These are phyloP conservation scores for Eulemur coronatus DNA, from an alignment of 2,797 vertebrate genomes.

Conservation along the genomic window DNA sequence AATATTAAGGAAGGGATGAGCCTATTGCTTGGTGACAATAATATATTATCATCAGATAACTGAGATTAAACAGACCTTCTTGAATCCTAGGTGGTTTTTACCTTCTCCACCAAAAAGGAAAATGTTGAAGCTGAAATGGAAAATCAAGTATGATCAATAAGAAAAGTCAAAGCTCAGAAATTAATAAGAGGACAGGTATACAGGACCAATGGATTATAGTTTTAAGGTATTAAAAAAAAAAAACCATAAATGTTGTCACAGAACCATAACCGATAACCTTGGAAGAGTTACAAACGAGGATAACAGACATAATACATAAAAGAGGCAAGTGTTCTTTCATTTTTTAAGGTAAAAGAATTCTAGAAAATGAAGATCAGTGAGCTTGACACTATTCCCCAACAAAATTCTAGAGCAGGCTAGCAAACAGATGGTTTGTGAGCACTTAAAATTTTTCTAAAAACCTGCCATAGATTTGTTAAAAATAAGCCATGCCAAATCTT, in stretches of 20 bases:
- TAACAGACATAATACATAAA: not conserved
- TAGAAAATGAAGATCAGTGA: slow-evolving; percentile 42
- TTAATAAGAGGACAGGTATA: not conserved
- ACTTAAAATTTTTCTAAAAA: slow-evolving; percentile 1
- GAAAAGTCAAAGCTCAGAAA: slow-evolving; percentile 8
- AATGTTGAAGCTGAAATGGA: not conserved
- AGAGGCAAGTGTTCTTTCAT: not conserved
- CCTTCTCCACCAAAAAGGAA: not conserved
- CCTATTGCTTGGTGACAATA: not conserved
- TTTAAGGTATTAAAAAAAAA: not conserved
- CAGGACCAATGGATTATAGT: not conserved
- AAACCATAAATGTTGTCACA: not conserved
- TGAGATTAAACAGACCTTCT: not conserved
- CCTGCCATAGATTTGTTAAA: slow-evolving; percentile 35
- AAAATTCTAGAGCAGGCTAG: slow-evolving; percentile 58
- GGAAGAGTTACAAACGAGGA: not conserved
- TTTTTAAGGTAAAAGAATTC: slow-evolving; percentile 36
- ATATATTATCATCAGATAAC: not conserved
- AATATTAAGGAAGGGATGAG: not conserved
- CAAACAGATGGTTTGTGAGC: slow-evolving; percentile 42
- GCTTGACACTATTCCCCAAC: slow-evolving; percentile 34
- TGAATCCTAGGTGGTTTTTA: not conserved
- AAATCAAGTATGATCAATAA: not conserved
- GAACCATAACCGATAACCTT: not conserved
- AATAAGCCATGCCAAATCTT: slow-evolving; percentile 40